phyloP scores from a whole-genome alignment of 1,140 invertebrate species.

The Heliothis virescens region DNA sequence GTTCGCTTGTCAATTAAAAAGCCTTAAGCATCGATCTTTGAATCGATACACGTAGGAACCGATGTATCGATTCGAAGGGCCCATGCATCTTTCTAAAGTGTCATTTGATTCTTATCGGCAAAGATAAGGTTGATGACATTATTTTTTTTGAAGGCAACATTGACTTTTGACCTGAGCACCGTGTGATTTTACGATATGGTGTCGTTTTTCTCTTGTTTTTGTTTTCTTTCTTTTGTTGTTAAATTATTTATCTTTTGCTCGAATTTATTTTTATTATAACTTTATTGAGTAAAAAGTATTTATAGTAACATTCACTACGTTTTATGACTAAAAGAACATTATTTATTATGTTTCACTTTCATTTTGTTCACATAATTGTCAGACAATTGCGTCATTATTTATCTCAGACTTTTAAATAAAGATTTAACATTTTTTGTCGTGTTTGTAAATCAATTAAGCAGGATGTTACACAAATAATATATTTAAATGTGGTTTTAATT shows the following conservation, averaged over 20 bases:
- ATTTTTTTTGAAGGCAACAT: constrained; percentile 58
- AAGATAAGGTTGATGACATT: constrained; percentile 60
- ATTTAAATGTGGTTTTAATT: background rate
- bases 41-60: constrained; percentile 51
- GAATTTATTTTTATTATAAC: too few relatives aligned
- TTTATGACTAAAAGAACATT: background rate
- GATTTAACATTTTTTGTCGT: background rate
- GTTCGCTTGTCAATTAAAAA: constrained; percentile 49
- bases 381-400: background rate
- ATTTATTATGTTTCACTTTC: background rate
- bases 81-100: constrained; percentile 55
- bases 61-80: constrained; percentile 47
- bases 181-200: constrained; percentile 24
- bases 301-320: background rate
- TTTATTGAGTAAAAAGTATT: too few relatives aligned
- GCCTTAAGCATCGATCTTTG: constrained; percentile 47
- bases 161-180: constrained; percentile 54
- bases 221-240: background rate
- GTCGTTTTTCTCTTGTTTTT: background rate
- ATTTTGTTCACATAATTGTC: background rate
- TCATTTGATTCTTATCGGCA: constrained; percentile 70
- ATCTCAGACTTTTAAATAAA: background rate
- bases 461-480: constrained; percentile 41
- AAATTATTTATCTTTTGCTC: background rate
- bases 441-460: constrained; percentile 26